Conservation (phyloP, 2,113 vertebrate species). For the Ivindomyrus marchei region DNA sequence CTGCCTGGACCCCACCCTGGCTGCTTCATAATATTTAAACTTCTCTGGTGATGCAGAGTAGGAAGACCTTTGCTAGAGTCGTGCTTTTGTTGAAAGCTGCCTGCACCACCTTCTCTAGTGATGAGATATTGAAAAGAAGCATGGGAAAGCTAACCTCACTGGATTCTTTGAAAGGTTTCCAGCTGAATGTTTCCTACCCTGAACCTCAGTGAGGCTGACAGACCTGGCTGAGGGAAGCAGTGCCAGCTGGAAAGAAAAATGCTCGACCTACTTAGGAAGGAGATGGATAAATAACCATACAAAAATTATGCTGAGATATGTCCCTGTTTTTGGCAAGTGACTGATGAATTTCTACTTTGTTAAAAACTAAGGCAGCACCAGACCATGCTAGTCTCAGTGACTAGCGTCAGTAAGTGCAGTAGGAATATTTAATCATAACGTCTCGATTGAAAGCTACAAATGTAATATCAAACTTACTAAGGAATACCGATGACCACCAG, state of each 20-base stretch:
- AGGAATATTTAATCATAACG: neutral
- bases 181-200: neutral
- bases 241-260: neutral
- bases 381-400: neutral
- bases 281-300: neutral
- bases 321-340: neutral
- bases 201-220: neutral
- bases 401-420: neutral
- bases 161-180: neutral
- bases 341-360: neutral
- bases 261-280: neutral
- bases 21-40: neutral
- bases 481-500: neutral
- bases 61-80: neutral
- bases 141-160: neutral
- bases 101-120: neutral
- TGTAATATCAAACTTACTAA: neutral
- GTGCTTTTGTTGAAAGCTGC: neutral
- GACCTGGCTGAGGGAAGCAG: neutral
- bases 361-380: neutral
- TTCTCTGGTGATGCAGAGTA: neutral
- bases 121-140: neutral
- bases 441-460: neutral
- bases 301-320: neutral
- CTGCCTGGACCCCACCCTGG: neutral